Percentiles rank a stretch among this genome's conserved stretches.
Conservation (phyloP, 1,140 invertebrate genomes). For the Scaptomyza montana region DNA sequence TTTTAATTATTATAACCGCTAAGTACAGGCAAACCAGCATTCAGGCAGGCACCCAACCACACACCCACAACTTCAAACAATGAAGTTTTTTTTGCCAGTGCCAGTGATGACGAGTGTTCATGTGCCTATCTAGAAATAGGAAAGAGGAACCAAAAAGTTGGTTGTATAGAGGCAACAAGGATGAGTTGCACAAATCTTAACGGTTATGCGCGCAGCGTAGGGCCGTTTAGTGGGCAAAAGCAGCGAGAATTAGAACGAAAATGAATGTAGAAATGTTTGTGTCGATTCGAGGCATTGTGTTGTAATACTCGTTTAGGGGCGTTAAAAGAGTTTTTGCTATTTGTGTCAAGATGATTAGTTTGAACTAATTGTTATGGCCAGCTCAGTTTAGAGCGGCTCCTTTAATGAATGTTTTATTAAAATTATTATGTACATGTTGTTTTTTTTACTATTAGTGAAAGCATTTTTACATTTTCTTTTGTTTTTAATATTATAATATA, state of each 20-base stretch:
- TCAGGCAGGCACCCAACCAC: constrained; percentile 8
- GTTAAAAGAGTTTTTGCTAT: neutral
- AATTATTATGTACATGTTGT: too few relatives aligned
- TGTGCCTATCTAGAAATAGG: neutral
- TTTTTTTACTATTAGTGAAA: too few relatives aligned
- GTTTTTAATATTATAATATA: too few relatives aligned
- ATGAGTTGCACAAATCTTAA: constrained; percentile 65
- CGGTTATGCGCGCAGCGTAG: constrained; percentile 55
- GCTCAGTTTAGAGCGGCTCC: neutral
- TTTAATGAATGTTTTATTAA: neutral
- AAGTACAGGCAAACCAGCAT: constrained; percentile 47
- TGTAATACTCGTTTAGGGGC: constrained; percentile 17
- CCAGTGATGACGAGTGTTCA: too few relatives aligned
- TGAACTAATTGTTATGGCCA: constrained; percentile 5
- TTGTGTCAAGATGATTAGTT: neutral
- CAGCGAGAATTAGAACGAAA: constrained; percentile 6
- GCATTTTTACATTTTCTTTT: too few relatives aligned
- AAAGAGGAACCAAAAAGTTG: neutral
- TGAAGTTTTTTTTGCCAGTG: neutral
- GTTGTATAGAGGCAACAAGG: too few relatives aligned
- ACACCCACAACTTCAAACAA: constrained; percentile 2
- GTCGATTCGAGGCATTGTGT: constrained; percentile 16
- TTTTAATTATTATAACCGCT: constrained; percentile 82
- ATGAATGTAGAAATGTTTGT: neutral
- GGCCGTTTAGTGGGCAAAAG: constrained; percentile 11